Base-by-base conservation (phyloP, 2,888 invertebrate species). In the Allacma fusca region DNA sequence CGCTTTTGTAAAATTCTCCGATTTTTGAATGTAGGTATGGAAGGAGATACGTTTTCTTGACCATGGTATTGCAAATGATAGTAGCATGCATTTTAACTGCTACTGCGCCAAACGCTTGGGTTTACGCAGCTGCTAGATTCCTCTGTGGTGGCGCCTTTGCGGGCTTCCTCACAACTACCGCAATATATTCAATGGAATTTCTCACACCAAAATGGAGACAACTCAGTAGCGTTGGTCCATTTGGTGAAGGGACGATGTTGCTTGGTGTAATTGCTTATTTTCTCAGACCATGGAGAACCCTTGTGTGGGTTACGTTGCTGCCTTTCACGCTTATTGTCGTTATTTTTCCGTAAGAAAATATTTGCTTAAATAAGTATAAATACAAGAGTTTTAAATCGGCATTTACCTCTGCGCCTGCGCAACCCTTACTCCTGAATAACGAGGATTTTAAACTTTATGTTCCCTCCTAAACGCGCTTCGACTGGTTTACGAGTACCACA, bases 171-270 rank as follows among this genome's bases (percentile, higher is more conserved):
- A 79, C 78, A 12, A 64, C 81, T 74, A 79, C 80, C 16, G 80
- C 80, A 23, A 80, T 82, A 29, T 83, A 83, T 70, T 76, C 79
- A 9, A 77, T 83, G 76, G 83, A 83, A 74, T 83, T 83, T 43
- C 43, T 83, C 59, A 82, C 81, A 0, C 80, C 82, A 23, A 77
- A 80, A 70, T 80, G 79, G 75, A 64, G 83, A 9, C 70, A 73
- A n/a, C 40, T 83, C 0, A 80, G 79, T 0, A 79, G 80, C 23
- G 76, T 81, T 19, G 82, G 83, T n/a, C 81, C 80, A 23, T 79
- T 80, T 74, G 80, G 81, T 0, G 81, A 80, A 71, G 81, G 81
- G 7, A 77, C 78, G 16, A 81, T 81, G 78, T 23, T 80, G 0
- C 73, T 81, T 2, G 78, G 79, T 13, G 28, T 81, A 7, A 21